Conservation (phyloP, 2,888 invertebrate genomes). For the Trichopria drosophilae region DNA sequence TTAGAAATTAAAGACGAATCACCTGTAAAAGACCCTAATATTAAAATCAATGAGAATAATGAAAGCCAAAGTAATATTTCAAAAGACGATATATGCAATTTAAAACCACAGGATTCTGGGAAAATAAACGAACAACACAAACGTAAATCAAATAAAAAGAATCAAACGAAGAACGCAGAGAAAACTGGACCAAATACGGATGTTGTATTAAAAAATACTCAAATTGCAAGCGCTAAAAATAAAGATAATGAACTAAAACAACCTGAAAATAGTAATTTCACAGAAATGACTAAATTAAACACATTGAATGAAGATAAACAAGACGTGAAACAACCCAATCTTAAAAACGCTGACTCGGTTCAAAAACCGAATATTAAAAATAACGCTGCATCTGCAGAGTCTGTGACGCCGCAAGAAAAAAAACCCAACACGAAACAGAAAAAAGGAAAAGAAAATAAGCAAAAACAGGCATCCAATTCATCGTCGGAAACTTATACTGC, state of each 20-base stretch:
- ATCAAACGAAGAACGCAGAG: conserved; percentile 53
- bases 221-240: neutral
- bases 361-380: no score
- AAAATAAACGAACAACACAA: conserved; percentile 17
- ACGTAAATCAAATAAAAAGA: conserved; percentile 38
- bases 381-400: no score
- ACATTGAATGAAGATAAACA: no score
- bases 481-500: no score
- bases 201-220: neutral
- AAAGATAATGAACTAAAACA: neutral
- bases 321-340: no score
- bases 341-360: no score
- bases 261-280: no score
- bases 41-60: conserved; percentile 26
- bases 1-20: neutral
- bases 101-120: neutral
- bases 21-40: conserved; percentile 22
- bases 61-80: conserved; percentile 43
- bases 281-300: no score
- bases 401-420: no score
- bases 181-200: neutral
- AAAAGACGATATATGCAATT: conserved; percentile 21
- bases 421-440: no score
- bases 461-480: no score
- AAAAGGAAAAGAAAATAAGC: no score